Evolutionary conservation across 1,140 invertebrate genomes (phyloP), one percentile per base, ranked within the genome.

Genomic region (Lordiphosa clarofinis): DNA sequence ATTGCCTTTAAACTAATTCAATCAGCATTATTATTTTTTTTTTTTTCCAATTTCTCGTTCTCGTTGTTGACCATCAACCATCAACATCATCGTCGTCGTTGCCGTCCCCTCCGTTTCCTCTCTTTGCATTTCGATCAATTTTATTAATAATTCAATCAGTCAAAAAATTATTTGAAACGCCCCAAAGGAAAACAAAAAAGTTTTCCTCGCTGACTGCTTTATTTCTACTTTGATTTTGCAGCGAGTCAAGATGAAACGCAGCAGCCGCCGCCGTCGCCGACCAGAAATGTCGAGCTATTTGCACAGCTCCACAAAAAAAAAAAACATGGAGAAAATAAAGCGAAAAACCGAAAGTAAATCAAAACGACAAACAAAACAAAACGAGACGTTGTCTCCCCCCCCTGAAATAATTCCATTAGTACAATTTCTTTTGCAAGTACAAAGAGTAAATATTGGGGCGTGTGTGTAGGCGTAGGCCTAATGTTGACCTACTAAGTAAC

Each of bases 81-180:
- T 15, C 42, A 43, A n/a, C 36, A 7, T 31, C 35, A 4, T 37
- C 55, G 24, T 40, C 39, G n/a, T 28, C 54, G 28, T 46, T 47
- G 56, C 4, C 21, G 21, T n/a, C n/a, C n/a, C 4, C 21, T 2
- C 21, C 3, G 21, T 4, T 21, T 21, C 31, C 38, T 73, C 73
- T 82, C 79, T 82, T 84, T 82, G 78, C 78, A 82, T 82, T 87
- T 87, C 68, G 73, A 82, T 82, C 82, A 82, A 87, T 87, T 87
- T 87, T 87, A 87, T 87, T 87, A 87, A 87, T 87, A 87, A 87
- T 87, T 87, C 82, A 87, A 87, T 87, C 82, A 87, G 82, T 84
- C 65, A 86, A 87, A 75, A 81, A 87, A 87, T 87, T 81, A 84
- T 84, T 84, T 84, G 78, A 84, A 84, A 72, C 79, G 78, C 73